phyloP scores from a whole-genome alignment of 2,113 vertebrate genomes.

The Chloropsis cyanopogon region DNA sequence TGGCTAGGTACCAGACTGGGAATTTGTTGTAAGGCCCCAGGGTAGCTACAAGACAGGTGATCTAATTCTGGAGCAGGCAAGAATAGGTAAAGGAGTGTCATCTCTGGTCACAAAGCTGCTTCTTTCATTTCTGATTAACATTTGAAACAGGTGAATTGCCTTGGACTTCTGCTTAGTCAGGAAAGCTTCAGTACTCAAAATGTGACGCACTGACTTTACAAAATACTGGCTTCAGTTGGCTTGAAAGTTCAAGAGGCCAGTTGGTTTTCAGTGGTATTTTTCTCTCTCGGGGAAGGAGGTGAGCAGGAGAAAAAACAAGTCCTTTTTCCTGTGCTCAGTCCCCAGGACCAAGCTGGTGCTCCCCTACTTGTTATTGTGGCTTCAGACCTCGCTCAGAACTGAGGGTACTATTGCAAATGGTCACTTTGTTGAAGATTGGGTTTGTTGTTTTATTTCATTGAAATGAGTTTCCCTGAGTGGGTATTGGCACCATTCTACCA shows the following conservation, averaged over 20 bases:
- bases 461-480: background rate
- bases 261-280: background rate
- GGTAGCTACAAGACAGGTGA: background rate
- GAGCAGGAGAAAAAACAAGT: background rate
- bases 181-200: background rate
- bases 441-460: too few species aligned
- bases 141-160: background rate
- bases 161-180: background rate
- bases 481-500: background rate
- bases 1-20: background rate
- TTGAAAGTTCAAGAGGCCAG: background rate
- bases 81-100: background rate
- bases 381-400: background rate
- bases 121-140: background rate
- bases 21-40: background rate
- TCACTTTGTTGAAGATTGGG: background rate
- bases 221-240: background rate
- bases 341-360: background rate
- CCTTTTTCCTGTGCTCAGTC: background rate
- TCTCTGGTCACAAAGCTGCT: background rate
- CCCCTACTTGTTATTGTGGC: rapidly evolving
- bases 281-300: background rate
- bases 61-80: background rate
- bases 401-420: background rate
- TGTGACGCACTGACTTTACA: background rate